Evolutionary conservation across 2,113 vertebrate species (phyloP), one percentile per base, ranked within the genome.

Genomic region (Oplegnathus fasciatus): DNA sequence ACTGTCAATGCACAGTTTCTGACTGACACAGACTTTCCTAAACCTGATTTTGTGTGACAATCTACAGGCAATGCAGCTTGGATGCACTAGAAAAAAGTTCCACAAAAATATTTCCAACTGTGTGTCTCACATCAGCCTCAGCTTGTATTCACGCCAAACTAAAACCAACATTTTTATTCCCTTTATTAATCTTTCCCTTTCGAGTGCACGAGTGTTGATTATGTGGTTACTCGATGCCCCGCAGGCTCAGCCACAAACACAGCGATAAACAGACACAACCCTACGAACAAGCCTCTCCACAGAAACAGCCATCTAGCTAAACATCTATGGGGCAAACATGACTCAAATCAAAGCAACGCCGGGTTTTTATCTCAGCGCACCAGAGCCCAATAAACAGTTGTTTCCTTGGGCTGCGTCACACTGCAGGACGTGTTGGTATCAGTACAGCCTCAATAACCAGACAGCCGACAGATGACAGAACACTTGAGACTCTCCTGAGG

Each of bases 321-420:
- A 90, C 80, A 92, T 90, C 89, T 84, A 86, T 14, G 73, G 81
- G 91, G 89, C 82, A 86, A 91, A 86, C 82, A 58, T 22, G 83
- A 86, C 65, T 71, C n/a, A 20, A 89, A 92, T 92, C 85, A 91
- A 89, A 93, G 91, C 75, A 1, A 37, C 17, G 46, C 24, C 42
- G 24, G 58, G 24, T 81, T 83, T 88, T 91, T 93, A 91, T 93
- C 91, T 89, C 11, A 2, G 44, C 54, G 57, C 80, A 65, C 30
- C 89, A 92, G 88, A 90, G 72, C 80, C 80, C 72, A 74, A 74
- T 78, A 84, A 91, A 91, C 89, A 89, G 86, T 79, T 88, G 81
- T 85, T 86, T 86, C 87, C 75, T 69, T 17, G 14, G 88, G 89
- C 89, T 37, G 81, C 55, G 34, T 71, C 81, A 42, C 81, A 28